Evolutionary conservation across 2,113 vertebrate species (phyloP), one percentile per base, ranked within the genome.

Genomic region (Chitala chitala): DNA sequence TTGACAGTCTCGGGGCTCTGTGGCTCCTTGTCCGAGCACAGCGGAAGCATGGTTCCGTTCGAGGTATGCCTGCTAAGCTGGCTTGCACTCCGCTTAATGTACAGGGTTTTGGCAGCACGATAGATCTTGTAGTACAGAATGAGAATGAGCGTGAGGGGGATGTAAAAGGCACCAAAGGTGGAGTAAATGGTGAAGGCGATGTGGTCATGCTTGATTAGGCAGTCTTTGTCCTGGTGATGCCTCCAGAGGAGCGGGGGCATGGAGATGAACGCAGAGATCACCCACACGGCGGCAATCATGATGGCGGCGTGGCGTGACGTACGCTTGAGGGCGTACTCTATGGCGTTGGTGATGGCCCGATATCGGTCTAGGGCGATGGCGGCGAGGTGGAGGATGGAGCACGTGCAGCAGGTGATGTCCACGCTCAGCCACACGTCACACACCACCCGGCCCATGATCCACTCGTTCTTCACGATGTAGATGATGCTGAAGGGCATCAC

Each of bases 91-190:
- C 96, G 90, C 71, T 94, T 95, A 86, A 96, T 93, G 55, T 94
- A 94, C 51, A 98, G 92, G 2, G 89, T 96, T 84, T 97, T 94
- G 80, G 96, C 97, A 0, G 97, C 97, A 63, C 89, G 91, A 83
- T 99, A 99, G 84, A 99, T 99, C 88, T 98, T 99, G 82, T 98
- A 99, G 81, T 99, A 99, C 77, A 99, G 95, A 79, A 98, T 96
- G 81, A 99, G 88, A 81, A 99, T 98, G 82, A 99, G 87, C 73
- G 92, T 84, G 29, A 99, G 82, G 0, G 97, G 97, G 76, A 99
- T 97, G 80, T 99, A 99, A 88, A 99, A 99, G 3, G 96, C 97
- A 38, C 97, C 97, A 40, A 99, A 93, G 0, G 97, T 99, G 42
- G 94, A 92, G 78, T 99, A 99, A 83, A 99, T 89, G 22, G 95